Conservation (phyloP, 2,888 invertebrate species). For the Hydriomena furcata region DNA sequence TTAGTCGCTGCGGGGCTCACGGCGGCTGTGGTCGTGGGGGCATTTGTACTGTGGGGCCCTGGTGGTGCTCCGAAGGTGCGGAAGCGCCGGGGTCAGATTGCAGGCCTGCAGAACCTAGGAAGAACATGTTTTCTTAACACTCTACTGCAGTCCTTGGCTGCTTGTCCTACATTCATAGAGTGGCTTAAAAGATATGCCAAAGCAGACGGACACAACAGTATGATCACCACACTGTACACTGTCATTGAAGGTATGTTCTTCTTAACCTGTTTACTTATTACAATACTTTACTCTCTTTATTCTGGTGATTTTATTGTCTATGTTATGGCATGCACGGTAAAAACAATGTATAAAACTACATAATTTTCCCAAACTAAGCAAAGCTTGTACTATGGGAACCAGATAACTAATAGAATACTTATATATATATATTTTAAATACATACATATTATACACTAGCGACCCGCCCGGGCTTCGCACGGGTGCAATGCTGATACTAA, state of each 20-base stretch:
- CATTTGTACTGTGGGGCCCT: constrained; percentile 93
- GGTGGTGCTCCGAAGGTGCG: constrained; percentile 85
- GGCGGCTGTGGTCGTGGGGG: constrained; percentile 91
- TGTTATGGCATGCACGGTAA: too few relatives aligned
- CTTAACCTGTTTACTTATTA: neutral
- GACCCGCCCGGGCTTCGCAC: too few relatives aligned
- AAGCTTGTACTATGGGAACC: too few relatives aligned
- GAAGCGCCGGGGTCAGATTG: constrained; percentile 88
- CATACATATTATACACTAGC: too few relatives aligned
- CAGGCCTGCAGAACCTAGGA: constrained; percentile 95
- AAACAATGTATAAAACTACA: too few relatives aligned
- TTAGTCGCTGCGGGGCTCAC: constrained; percentile 91
- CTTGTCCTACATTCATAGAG: constrained; percentile 91
- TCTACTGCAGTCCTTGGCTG: constrained; percentile 93
- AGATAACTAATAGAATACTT: too few relatives aligned
- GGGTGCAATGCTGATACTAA: too few relatives aligned
- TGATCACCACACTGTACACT: constrained; percentile 88
- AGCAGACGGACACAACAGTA: constrained; percentile 85
- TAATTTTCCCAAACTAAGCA: too few relatives aligned
- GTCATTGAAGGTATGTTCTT: constrained; percentile 88
- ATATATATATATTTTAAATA: too few relatives aligned
- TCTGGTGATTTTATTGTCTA: too few relatives aligned
- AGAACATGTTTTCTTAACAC: constrained; percentile 97
- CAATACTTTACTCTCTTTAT: too few relatives aligned
- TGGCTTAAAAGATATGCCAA: constrained; percentile 90